Evolutionary conservation across 2,888 invertebrate genomes (phyloP), one percentile per base, ranked within the genome.

Genomic region (Eumacrocentrus americanus): DNA sequence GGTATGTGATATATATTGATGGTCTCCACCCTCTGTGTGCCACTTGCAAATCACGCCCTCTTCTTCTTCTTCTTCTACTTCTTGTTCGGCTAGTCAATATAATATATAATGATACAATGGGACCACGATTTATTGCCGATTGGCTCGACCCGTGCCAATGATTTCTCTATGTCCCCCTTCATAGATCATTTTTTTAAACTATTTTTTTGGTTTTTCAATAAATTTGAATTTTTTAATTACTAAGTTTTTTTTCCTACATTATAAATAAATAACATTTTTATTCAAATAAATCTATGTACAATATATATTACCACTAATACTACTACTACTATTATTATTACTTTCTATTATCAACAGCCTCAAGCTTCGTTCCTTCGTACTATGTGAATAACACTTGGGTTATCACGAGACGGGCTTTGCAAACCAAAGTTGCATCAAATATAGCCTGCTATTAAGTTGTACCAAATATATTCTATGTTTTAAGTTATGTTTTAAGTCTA

Each of bases 1-100:
- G 47, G 34, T 38, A 25, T 20, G n/a, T 38, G 18, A 44, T 40
- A 40, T 47, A 23, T 23, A 54, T 34, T 64, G 63, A 58, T 18
- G 42, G 38, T 42, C 20, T 42, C 42, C 42, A 42, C 42, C 42
- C 42, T 42, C 42, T 42, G 42, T n/a, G 18, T 25, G 23, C 60
- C 63, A 66, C 66, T 66, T 62, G 66, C 64, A 51, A 61, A 58
- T 62, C 62, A 62, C 64, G 61, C 66, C 64, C 64, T 62, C 51
- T 51, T 58, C 35, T 57, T 35, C 37, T 57, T 55, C 20, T 42
- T 54, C 35, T 25, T 38, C 20, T 52, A 40, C 42, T 40, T 37
- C 23, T 46, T 11, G 25, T 6, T 35, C 47, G 16, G 23, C 29
- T 47, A 14, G n/a, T 50, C 34, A 50, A n/a, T 50, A 11, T n/a